Evolutionary conservation across 2,113 vertebrate genomes (phyloP).

Genomic region (Puffinus mauretanicus): DNA sequence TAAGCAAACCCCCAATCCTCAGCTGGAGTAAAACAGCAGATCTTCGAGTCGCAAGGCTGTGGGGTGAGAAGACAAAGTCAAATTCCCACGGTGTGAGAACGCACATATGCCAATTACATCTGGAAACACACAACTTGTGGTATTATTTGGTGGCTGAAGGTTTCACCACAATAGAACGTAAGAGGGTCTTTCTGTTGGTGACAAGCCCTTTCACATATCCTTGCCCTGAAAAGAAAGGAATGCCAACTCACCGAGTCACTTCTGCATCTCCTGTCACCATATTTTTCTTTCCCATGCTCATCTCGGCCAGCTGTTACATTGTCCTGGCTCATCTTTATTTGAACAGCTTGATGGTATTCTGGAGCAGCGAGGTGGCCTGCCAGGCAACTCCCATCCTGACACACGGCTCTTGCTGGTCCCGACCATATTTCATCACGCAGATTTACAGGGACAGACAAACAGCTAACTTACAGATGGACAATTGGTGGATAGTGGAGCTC

Average conservation of each 20-base stretch:
- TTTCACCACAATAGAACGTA: constrained; percentile 69
- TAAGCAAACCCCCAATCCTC: not conserved
- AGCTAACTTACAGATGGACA: not conserved
- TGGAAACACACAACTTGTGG: not conserved
- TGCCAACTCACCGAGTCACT: not conserved
- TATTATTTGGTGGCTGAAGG: constrained; percentile 28
- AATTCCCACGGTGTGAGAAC: constrained; percentile 59
- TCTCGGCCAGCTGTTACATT: constrained; percentile 69
- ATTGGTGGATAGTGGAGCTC: not conserved
- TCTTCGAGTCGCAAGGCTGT: not conserved
- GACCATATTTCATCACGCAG: not conserved
- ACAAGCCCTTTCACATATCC: constrained; percentile 72
- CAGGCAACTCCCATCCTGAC: not conserved
- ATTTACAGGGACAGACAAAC: not conserved
- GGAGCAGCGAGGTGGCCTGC: not conserved
- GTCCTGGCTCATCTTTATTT: constrained; percentile 72
- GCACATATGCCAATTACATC: not conserved
- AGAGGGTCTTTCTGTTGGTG: constrained; percentile 70
- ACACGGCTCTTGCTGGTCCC: not conserved
- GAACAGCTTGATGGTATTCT: constrained; percentile 56
- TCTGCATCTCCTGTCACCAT: constrained; percentile 43
- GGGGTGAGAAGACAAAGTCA: not conserved
- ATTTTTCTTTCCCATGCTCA: constrained; percentile 73
- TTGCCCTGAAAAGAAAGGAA: constrained; percentile 67
- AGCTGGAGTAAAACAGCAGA: not conserved